Evolutionary conservation across 2,888 invertebrate genomes (phyloP).

Genomic region (Epistrophella euchroma): DNA sequence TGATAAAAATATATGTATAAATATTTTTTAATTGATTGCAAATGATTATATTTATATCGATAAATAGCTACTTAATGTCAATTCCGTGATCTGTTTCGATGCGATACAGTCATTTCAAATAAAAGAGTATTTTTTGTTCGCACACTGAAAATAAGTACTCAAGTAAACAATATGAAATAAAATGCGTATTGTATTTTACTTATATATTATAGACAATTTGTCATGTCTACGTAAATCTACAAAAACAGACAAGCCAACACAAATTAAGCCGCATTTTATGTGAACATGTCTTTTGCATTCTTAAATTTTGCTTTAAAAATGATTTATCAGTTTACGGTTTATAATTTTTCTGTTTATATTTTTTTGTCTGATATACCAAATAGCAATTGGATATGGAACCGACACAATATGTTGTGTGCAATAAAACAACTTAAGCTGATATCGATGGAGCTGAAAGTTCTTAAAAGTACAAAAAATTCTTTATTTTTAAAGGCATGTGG

Average conservation of each 20-base stretch:
- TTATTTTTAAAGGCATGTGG: constrained; percentile 4
- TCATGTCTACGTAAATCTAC: background rate
- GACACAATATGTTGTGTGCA: constrained; percentile 1
- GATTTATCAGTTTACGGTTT: constrained; percentile 20
- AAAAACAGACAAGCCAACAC: background rate
- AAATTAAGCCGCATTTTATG: constrained; percentile 6
- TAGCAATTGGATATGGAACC: background rate
- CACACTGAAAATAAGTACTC: background rate
- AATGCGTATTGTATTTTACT: background rate
- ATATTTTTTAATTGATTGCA: constrained; percentile 42
- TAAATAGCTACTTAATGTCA: constrained; percentile 62
- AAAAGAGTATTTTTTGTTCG: background rate
- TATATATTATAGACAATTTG: background rate
- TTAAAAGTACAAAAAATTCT: background rate
- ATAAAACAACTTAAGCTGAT: constrained; percentile 14
- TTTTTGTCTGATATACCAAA: background rate
- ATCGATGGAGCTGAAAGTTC: constrained; percentile 6
- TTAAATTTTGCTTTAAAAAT: constrained; percentile 29
- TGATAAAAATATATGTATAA: constrained; percentile 20
- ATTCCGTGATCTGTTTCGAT: constrained; percentile 34
- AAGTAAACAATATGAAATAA: constrained; percentile 13
- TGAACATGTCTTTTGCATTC: constrained; percentile 27
- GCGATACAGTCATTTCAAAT: constrained; percentile 8
- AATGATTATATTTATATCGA: constrained; percentile 44
- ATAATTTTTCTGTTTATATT: background rate